Conservation (phyloP, 2,113 vertebrate species). For the Onychorhynchus coronatus region DNA sequence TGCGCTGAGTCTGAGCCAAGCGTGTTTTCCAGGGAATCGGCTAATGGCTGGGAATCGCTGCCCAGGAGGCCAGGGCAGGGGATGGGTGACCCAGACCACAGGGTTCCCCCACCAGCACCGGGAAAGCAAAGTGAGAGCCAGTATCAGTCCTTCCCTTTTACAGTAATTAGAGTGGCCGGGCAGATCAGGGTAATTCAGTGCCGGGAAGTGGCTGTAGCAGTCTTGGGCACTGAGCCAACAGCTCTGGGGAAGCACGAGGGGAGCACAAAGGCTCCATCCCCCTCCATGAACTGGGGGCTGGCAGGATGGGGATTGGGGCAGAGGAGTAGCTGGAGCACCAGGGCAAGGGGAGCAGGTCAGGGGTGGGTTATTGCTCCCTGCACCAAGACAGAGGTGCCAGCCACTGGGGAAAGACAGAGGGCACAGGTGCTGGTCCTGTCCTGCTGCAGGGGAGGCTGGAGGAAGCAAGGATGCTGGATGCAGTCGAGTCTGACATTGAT, state of each 20-base stretch:
- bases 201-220: background rate
- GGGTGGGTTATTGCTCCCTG: background rate
- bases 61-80: background rate
- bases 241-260: background rate
- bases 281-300: background rate
- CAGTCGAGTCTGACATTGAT: background rate
- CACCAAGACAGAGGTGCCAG: background rate
- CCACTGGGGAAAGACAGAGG: background rate
- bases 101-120: background rate
- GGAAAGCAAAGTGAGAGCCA: rapidly evolving
- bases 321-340: background rate
- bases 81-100: background rate
- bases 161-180: background rate
- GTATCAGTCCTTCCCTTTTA: slow-evolving; percentile 23
- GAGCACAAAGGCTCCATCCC: background rate
- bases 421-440: background rate
- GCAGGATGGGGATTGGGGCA: background rate
- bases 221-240: background rate
- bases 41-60: background rate
- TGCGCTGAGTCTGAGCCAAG: background rate
- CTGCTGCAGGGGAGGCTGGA: background rate
- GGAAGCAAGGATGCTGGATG: background rate
- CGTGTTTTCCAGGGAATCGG: background rate
- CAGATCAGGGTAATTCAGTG: background rate
- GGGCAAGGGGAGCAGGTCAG: too few species aligned